Base-by-base conservation (phyloP, 2,888 invertebrate genomes). In the Caenorhabditis sulstoni region DNA sequence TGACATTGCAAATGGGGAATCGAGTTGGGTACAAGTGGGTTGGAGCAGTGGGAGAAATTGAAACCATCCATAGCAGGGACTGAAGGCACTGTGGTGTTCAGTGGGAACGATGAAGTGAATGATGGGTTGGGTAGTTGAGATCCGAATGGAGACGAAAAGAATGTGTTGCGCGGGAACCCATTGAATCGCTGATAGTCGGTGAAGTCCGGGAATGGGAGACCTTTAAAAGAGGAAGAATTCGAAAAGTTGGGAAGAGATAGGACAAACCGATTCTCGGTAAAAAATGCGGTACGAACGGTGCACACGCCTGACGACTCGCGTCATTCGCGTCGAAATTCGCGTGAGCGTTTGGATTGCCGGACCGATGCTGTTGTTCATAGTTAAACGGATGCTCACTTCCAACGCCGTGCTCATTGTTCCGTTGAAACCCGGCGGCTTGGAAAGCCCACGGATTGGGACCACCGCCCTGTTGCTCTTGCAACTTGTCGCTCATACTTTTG, bases 151-250 rank as follows among this genome's bases (percentile, higher is more conserved):
- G 45, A 22, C 0, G 64, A 9, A 18, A 74, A 50, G 14, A 74
- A 64, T 50, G 71, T 29, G 22, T 58, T 64, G 0, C 71, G 49
- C 55, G 59, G 71, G 37, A 78, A 70, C 4, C 61, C 75, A 45
- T 79, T 75, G 41, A 79, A 62, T 11, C 79, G 59, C 9, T 64
- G 57, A 20, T 79, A 79, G 5, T 79, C 79, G 16, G 64, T 52
- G 52, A 79, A 70, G 14, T 79, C 79, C 1, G 75, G 22, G 9
- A 79, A 61, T 35, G 57, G 70, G 8, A 79, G 16, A 14, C 75
- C 75, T 70, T 20, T 14, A 52, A 64, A 29, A 29, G 29, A 29
- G 3, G 29, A 7, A 29, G 29, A 5, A 7, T 29, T 29, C 14
- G 4, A 41, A n/a, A n/a, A n/a, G n/a, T n/a, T n/a, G n/a, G n/a